phyloP scores from a whole-genome alignment of 1,140 invertebrate genomes.

The Lepeophtheirus salmonis region DNA sequence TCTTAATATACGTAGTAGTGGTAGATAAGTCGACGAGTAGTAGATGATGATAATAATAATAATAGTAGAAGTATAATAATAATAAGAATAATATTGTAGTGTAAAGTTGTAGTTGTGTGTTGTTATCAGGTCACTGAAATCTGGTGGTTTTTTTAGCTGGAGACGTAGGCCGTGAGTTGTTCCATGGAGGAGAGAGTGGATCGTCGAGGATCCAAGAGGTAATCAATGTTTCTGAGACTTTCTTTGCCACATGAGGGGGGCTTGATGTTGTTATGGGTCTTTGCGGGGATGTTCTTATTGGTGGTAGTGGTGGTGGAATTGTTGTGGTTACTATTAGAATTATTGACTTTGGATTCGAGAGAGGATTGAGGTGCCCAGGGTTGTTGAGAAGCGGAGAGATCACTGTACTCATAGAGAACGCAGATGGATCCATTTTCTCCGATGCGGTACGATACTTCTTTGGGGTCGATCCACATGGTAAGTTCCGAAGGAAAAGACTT shows the following conservation, averaged over 20 bases:
- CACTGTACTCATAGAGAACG: constrained; percentile 34
- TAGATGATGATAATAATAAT: background rate
- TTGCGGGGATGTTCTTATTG: background rate
- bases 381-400: constrained; percentile 13
- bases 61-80: background rate
- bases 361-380: constrained; percentile 8
- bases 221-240: constrained; percentile 21
- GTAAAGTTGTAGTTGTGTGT: background rate
- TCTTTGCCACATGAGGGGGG: constrained; percentile 22
- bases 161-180: constrained; percentile 24
- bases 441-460: constrained; percentile 44
- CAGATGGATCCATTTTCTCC: constrained; percentile 50
- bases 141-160: constrained; percentile 23
- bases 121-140: too few species aligned
- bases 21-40: background rate
- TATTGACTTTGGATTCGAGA: constrained; percentile 4
- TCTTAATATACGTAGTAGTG: background rate
- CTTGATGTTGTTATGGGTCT: background rate
- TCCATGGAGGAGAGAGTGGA: constrained; percentile 20
- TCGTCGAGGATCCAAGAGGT: constrained; percentile 24
- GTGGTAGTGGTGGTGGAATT: background rate
- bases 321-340: background rate
- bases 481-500: constrained; percentile 41
- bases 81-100: background rate
- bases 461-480: constrained; percentile 48